phyloP scores from a whole-genome alignment of 2,113 vertebrate species.

The Misgurnus mizolepis region DNA sequence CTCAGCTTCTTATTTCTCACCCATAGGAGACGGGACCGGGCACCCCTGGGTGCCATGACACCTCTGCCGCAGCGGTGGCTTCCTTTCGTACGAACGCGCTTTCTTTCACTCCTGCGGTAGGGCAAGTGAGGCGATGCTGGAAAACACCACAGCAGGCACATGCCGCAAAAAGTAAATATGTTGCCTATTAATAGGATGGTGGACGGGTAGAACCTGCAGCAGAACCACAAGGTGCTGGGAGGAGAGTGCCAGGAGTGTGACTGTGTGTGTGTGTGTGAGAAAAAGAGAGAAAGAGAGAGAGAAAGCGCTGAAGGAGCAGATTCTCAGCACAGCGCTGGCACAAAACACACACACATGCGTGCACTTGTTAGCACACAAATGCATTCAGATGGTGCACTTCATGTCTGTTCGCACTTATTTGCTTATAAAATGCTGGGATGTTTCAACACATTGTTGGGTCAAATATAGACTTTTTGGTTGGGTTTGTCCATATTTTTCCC shows the following conservation, averaged over 20 bases:
- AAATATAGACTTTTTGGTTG: too few relatives aligned
- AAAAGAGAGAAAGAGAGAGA: neutral
- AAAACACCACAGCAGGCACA: constrained; percentile 42
- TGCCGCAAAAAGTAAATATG: constrained; percentile 76
- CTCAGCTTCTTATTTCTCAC: constrained; percentile 67
- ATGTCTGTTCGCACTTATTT: neutral
- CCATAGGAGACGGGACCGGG: constrained; percentile 68
- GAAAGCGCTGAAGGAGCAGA: constrained; percentile 75
- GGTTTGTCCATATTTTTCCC: too few relatives aligned
- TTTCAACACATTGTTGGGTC: too few relatives aligned
- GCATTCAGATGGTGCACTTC: neutral
- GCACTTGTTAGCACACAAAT: constrained; percentile 17
- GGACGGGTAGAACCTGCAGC: constrained; percentile 74
- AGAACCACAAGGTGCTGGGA: constrained; percentile 61
- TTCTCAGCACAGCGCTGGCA: constrained; percentile 56
- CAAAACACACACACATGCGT: constrained; percentile 31
- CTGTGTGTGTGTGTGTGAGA: constrained; percentile 51
- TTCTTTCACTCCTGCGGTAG: constrained; percentile 27
- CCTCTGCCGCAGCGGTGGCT: constrained; percentile 66
- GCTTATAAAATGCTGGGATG: neutral
- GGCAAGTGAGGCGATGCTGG: constrained; percentile 35
- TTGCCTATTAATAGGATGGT: constrained; percentile 77
- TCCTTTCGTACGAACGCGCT: constrained; percentile 58
- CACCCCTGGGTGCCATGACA: constrained; percentile 68
- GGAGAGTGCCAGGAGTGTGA: constrained; percentile 59